These are phyloP conservation scores for Trichogramma evanescens DNA, from an alignment of 2,888 invertebrate genomes.

Conservation along the genomic window DNA sequence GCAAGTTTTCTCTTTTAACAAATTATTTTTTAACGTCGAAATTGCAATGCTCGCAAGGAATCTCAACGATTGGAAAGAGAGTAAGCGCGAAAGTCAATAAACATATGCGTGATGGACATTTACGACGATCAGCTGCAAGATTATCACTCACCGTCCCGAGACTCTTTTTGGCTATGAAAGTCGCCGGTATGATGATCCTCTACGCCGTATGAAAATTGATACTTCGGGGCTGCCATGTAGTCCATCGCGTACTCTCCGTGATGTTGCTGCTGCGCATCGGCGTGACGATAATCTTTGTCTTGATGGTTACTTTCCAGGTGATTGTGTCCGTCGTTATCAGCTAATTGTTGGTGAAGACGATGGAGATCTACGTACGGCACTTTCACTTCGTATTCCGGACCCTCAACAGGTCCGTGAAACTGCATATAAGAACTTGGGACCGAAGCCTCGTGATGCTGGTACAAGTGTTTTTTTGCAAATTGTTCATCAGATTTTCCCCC, in stretches of 20 bases:
- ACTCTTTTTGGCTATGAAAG: conserved; percentile 46
- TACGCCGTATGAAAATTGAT: conserved; percentile 40
- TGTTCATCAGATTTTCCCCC: conserved; percentile 3
- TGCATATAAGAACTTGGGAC: conserved; percentile 41
- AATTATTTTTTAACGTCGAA: too few relatives aligned
- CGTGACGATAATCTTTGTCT: conserved; percentile 29
- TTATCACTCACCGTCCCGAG: conserved; percentile 41
- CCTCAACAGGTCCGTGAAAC: conserved; percentile 43
- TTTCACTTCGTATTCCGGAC: conserved; percentile 41
- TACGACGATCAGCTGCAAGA: too few relatives aligned
- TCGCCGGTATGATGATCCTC: conserved; percentile 44
- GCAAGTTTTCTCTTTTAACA: too few relatives aligned
- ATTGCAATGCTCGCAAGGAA: too few relatives aligned
- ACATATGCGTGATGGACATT: too few relatives aligned
- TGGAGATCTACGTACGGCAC: conserved; percentile 35
- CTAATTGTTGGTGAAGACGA: conserved; percentile 20
- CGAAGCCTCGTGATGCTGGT: conserved; percentile 19
- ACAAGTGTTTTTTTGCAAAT: not conserved
- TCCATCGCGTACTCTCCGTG: conserved; percentile 32
- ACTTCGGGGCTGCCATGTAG: conserved; percentile 42
- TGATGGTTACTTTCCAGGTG: conserved; percentile 22
- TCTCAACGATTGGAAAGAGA: too few relatives aligned
- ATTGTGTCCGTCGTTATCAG: not conserved
- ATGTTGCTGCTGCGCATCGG: conserved; percentile 25
- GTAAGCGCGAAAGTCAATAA: too few relatives aligned